phyloP scores from a whole-genome alignment of 2,888 invertebrate species.

The Drosophila multiciliata region DNA sequence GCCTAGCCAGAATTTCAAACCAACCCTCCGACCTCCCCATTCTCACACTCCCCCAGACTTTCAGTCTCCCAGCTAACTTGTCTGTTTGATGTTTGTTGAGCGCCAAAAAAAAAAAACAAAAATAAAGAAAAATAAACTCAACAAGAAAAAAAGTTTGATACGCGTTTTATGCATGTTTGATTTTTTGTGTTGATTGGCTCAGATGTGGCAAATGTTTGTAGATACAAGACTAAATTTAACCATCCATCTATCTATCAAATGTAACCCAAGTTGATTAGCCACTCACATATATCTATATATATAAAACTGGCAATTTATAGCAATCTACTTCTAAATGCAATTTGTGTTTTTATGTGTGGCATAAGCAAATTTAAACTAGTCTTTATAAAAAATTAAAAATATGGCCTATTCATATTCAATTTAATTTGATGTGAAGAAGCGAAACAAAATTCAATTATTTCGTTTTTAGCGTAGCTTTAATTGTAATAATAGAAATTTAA shows the following conservation, averaged over 20 bases:
- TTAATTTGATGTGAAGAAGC: not conserved
- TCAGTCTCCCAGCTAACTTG: slow-evolving; percentile 28
- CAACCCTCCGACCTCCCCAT: no score
- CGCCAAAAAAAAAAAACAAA: slow-evolving; percentile 9
- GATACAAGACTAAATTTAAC: slow-evolving; percentile 23
- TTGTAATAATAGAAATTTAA: no score
- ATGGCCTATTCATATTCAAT: not conserved
- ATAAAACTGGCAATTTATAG: not conserved
- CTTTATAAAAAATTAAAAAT: not conserved
- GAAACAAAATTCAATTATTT: not conserved
- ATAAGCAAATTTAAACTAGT: slow-evolving; percentile 2
- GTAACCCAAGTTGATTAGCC: slow-evolving; percentile 52
- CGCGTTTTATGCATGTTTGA: slow-evolving; percentile 64
- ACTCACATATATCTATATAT: not conserved
- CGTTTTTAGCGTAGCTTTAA: not conserved
- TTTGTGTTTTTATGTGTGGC: not conserved
- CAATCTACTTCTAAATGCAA: not conserved
- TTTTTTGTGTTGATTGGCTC: slow-evolving; percentile 64
- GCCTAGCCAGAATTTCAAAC: slow-evolving; percentile 30
- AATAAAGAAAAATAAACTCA: not conserved
- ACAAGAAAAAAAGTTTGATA: slow-evolving; percentile 10
- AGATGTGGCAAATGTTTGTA: slow-evolving; percentile 35
- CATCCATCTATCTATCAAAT: slow-evolving; percentile 21
- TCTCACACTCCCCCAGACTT: slow-evolving; percentile 1
- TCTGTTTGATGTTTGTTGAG: slow-evolving; percentile 47